These are phyloP conservation scores for Scaptodrosophila lebanonensis DNA, from an alignment of 1,140 invertebrate species.

Conservation along the genomic window DNA sequence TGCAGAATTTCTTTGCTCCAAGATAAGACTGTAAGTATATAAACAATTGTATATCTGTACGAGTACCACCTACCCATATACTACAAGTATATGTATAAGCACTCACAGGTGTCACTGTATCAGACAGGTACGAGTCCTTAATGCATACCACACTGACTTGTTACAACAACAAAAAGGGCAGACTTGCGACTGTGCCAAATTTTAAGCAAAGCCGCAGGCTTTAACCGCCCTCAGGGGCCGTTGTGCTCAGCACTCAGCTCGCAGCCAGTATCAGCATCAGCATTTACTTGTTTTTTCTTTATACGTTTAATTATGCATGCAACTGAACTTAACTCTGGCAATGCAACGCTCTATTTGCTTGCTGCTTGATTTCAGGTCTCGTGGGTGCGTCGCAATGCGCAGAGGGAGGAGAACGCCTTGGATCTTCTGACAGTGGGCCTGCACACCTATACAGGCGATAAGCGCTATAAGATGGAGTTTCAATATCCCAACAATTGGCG, in stretches of 20 bases:
- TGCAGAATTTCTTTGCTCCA: conserved; percentile 89
- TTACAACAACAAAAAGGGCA: no score
- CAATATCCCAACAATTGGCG: conserved; percentile 88
- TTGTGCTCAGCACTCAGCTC: no score
- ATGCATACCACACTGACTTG: no score
- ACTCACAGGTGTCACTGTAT: background rate
- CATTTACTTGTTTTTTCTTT: no score
- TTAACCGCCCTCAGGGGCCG: no score
- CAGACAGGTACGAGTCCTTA: no score
- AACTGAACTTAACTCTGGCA: background rate
- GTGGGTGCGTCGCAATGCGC: conserved; percentile 83
- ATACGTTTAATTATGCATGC: conserved; percentile 3
- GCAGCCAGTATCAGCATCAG: no score
- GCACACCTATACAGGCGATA: conserved; percentile 85
- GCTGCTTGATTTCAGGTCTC: conserved; percentile 79
- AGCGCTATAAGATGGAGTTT: conserved; percentile 85
- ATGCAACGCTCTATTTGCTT: background rate
- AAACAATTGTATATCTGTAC: background rate
- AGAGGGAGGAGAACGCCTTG: conserved; percentile 80
- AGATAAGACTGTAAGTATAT: conserved; percentile 88
- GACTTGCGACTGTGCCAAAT: no score
- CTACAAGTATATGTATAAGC: no score
- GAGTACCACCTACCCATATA: no score
- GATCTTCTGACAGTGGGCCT: conserved; percentile 84
- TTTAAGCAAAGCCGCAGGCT: no score